These are phyloP conservation scores for Rafetus swinhoei DNA, from an alignment of 2,113 vertebrate genomes.

Conservation along the genomic window DNA sequence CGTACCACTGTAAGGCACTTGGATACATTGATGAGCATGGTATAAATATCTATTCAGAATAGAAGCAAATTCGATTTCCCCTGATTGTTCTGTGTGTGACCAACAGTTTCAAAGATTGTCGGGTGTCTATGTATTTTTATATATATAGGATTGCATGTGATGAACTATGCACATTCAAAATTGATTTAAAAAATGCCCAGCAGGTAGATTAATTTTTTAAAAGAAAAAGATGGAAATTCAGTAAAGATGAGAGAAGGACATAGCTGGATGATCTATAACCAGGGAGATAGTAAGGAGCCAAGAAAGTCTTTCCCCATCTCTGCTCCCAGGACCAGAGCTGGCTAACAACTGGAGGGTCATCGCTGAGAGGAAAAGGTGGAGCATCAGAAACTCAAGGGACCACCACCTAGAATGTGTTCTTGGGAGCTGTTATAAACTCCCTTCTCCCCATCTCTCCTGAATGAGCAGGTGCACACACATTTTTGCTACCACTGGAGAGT, in stretches of 20 bases:
- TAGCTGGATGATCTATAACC: not conserved
- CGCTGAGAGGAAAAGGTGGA: not conserved
- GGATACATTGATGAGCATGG: not conserved
- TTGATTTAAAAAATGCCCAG: not conserved
- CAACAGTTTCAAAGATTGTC: not conserved
- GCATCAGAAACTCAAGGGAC: not conserved
- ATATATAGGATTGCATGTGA: not conserved
- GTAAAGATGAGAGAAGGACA: not conserved
- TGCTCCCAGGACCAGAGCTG: not conserved
- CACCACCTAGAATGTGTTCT: not conserved
- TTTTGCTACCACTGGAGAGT: not conserved
- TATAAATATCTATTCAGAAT: not conserved
- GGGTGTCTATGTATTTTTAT: not conserved
- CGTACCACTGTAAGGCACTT: not conserved
- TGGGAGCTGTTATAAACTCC: not conserved
- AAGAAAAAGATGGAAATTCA: no score
- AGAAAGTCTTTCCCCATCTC: not conserved
- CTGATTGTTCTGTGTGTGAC: not conserved
- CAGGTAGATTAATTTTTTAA: not conserved
- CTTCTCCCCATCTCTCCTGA: not conserved
- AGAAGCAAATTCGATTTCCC: not conserved
- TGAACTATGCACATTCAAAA: not conserved
- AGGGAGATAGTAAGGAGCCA: not conserved
- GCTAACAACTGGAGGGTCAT: not conserved
- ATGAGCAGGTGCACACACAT: not conserved